Percentiles rank a stretch among this genome's conserved stretches.
phyloP scores from a whole-genome alignment of 2,888 invertebrate genomes.

The Druceiella hillmani region DNA sequence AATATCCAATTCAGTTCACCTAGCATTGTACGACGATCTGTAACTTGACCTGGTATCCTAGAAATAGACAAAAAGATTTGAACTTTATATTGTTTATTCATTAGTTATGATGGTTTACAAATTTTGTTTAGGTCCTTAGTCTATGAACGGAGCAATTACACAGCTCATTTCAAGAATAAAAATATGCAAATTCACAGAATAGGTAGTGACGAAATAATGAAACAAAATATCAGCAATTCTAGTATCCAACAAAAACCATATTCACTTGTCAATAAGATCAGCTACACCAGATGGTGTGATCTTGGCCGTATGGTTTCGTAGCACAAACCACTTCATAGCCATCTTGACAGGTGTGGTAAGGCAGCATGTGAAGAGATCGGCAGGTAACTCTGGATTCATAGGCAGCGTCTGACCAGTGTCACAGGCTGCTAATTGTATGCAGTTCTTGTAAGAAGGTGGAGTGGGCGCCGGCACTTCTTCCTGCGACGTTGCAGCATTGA shows the following conservation, averaged over 20 bases:
- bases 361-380: conserved; percentile 96
- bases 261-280: conserved; percentile 88
- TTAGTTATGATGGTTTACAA: too few species aligned
- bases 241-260: too few species aligned
- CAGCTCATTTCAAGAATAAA: too few species aligned
- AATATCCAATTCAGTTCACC: conserved; percentile 99
- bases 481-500: conserved; percentile 6
- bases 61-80: conserved; percentile 19
- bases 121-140: too few species aligned
- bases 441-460: conserved; percentile 71
- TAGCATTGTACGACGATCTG: conserved; percentile 93
- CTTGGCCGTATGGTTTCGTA: conserved; percentile 71
- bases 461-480: conserved; percentile 25
- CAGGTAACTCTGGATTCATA: conserved; percentile 96
- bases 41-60: conserved; percentile 92
- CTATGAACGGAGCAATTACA: too few species aligned
- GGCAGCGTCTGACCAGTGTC: conserved; percentile 89
- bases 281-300: conserved; percentile 76
- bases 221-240: too few species aligned
- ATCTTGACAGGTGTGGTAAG: conserved; percentile 97
- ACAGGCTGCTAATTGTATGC: conserved; percentile 97
- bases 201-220: too few species aligned
- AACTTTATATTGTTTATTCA: too few species aligned
- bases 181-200: too few species aligned
- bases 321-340: conserved; percentile 90